Percentiles rank a stretch among this genome's conserved stretches.
phyloP scores from a whole-genome alignment of 2,797 vertebrate genomes.

The Anolis apletophallus region DNA sequence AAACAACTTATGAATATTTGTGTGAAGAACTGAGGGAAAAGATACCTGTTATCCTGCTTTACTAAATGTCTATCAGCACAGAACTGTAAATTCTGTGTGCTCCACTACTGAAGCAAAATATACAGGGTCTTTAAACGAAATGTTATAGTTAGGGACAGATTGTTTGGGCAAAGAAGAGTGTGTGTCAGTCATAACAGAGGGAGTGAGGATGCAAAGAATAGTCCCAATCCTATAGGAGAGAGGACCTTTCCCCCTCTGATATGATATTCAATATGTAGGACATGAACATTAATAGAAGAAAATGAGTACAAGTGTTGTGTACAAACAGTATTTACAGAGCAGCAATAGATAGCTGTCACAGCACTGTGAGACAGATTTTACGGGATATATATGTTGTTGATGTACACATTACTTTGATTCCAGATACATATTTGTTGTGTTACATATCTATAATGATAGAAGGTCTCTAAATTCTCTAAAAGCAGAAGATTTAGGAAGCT shows the following conservation, averaged over 20 bases:
- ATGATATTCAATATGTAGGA: not conserved
- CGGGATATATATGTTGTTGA: no score
- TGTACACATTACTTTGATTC: no score
- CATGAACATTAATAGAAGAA: not conserved
- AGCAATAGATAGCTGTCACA: not conserved
- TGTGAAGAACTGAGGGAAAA: slow-evolving; percentile 14
- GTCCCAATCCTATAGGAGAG: not conserved
- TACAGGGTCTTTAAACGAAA: not conserved
- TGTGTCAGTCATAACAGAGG: not conserved
- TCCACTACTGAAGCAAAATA: not conserved
- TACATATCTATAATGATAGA: no score
- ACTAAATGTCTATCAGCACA: slow-evolving; percentile 52
- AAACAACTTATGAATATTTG: slow-evolving; percentile 48
- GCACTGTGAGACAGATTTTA: no score
- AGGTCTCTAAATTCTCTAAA: no score
- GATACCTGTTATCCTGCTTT: slow-evolving; percentile 24
- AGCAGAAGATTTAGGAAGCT: no score
- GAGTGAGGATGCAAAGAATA: not conserved
- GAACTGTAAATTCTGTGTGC: not conserved
- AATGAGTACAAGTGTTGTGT: not conserved
- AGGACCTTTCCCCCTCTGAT: not conserved
- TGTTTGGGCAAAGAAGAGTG: not conserved
- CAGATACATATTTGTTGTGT: no score
- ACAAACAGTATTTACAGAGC: not conserved
- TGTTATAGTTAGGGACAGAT: not conserved